Evolutionary conservation across 2,888 invertebrate genomes (phyloP).

Genomic region (Balanococcus diminutus): DNA sequence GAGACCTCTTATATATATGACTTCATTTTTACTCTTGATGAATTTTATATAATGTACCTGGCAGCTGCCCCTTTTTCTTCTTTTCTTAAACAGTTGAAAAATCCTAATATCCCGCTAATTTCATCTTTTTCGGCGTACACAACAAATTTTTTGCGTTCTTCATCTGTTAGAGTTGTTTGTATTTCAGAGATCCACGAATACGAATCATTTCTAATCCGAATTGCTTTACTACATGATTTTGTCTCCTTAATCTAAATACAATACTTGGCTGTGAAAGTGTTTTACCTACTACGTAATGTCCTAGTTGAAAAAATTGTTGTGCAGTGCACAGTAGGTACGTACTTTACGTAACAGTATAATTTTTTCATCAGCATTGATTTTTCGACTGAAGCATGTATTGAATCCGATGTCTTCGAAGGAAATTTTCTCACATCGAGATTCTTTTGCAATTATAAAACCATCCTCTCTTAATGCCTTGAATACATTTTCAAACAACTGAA

Average conservation of each 20-base stretch:
- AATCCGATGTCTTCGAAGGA: background rate
- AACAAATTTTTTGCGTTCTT: constrained; percentile 66
- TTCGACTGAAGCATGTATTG: background rate
- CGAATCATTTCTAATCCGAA: background rate
- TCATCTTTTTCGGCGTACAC: constrained; percentile 72
- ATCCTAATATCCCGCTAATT: constrained; percentile 80
- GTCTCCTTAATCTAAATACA: too few relatives aligned
- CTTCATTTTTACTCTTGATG: too few relatives aligned
- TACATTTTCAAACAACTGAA: background rate
- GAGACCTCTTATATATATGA: background rate
- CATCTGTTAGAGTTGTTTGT: constrained; percentile 61
- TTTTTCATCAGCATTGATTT: background rate
- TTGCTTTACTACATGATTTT: too few relatives aligned
- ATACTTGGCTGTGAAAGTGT: too few relatives aligned
- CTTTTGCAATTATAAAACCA: background rate
- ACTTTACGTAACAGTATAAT: background rate
- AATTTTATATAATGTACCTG: constrained; percentile 60
- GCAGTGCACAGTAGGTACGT: too few relatives aligned
- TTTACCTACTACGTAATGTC: too few relatives aligned
- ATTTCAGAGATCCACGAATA: constrained; percentile 65
- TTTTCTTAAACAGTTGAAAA: constrained; percentile 82
- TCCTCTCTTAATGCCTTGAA: background rate
- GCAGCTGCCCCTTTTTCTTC: constrained; percentile 75
- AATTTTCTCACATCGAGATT: background rate
- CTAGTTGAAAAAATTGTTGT: too few relatives aligned